Percentiles rank a stretch among this genome's conserved stretches.
Evolutionary conservation across 2,113 vertebrate genomes (phyloP).

Genomic region (Rhinoptilus africanus): DNA sequence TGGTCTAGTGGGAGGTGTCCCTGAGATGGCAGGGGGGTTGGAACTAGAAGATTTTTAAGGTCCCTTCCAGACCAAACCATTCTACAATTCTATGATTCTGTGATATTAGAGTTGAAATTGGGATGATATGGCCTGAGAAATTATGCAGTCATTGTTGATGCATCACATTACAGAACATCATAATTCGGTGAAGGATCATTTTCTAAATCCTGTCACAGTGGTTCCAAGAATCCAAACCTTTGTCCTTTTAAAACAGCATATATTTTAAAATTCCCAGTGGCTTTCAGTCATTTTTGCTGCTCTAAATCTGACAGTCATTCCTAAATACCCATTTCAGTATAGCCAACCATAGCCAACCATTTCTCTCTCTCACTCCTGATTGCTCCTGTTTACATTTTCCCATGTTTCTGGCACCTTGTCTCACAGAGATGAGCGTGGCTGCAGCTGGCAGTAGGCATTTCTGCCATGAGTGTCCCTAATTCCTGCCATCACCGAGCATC

Average conservation of each 20-base stretch:
- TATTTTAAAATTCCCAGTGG: not conserved
- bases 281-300: not conserved
- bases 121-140: not conserved
- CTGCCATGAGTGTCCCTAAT: not conserved
- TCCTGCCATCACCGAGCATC: slow-evolving; percentile 29
- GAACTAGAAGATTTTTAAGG: not conserved
- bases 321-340: not conserved
- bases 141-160: not conserved
- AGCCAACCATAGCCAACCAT: not conserved
- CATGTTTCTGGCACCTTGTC: not conserved
- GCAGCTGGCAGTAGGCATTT: not conserved
- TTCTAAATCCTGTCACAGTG: not conserved
- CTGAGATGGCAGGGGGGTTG: not conserved
- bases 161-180: not conserved
- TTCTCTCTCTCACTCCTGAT: not conserved
- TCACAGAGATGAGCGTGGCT: not conserved
- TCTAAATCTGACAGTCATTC: not conserved
- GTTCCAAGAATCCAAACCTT: not conserved
- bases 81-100: not conserved
- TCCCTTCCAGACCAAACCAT: not conserved
- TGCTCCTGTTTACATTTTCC: not conserved
- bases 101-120: not conserved
- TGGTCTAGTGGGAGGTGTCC: not conserved
- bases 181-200: not conserved
- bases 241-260: not conserved